Evolutionary conservation across 2,888 invertebrate species (phyloP).

Genomic region (Plebejus melissa): DNA sequence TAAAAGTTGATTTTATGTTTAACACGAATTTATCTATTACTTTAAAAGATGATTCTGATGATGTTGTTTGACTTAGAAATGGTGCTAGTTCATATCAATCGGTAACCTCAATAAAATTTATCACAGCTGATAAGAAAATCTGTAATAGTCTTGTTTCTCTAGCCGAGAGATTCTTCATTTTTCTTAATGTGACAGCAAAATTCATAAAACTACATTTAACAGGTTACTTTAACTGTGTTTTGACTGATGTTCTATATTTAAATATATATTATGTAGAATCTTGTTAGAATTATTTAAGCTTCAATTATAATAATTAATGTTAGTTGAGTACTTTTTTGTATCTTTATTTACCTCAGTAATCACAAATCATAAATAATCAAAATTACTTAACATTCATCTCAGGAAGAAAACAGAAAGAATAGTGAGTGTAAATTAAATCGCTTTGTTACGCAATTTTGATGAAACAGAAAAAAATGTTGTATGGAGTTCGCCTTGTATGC

Average conservation of each 20-base stretch:
- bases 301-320: no score
- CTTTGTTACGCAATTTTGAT: background rate
- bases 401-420: no score
- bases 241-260: background rate
- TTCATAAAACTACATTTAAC: background rate
- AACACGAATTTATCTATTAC: background rate
- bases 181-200: background rate
- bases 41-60: background rate
- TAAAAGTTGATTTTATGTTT: background rate
- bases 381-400: no score
- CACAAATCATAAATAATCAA: no score
- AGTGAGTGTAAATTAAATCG: no score
- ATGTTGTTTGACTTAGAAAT: conserved; percentile 12
- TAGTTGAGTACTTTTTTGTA: no score
- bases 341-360: no score
- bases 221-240: background rate
- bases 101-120: conserved; percentile 18
- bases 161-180: background rate
- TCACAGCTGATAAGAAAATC: conserved; percentile 2
- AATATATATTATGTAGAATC: no score
- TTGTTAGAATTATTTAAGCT: no score
- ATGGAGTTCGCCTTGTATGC: conserved; percentile 40
- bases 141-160: background rate
- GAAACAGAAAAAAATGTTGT: background rate
- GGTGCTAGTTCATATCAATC: conserved; percentile 12